These are phyloP conservation scores for Psilopsiagon aymara DNA, from an alignment of 2,113 vertebrate species.

Conservation along the genomic window DNA sequence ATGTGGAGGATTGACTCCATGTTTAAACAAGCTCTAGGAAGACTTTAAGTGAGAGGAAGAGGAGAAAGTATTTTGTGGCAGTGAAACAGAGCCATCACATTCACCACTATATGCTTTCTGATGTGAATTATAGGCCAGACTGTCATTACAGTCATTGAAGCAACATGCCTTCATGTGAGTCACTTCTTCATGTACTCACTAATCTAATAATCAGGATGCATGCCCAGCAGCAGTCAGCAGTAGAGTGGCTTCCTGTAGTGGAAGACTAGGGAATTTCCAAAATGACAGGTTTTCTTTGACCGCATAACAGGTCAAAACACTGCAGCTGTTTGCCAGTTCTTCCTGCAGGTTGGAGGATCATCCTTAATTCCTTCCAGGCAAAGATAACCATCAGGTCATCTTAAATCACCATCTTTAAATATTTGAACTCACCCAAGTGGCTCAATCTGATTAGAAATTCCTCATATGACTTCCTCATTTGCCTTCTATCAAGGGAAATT, in stretches of 20 bases:
- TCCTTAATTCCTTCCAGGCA: not conserved
- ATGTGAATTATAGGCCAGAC: not conserved
- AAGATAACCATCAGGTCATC: not conserved
- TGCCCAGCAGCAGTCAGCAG: not conserved
- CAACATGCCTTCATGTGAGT: not conserved
- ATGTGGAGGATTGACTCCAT: not conserved
- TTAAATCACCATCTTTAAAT: not conserved
- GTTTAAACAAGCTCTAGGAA: not conserved
- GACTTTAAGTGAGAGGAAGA: not conserved
- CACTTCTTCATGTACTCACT: not conserved
- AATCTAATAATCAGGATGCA: not conserved
- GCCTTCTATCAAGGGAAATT: not conserved
- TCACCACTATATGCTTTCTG: not conserved
- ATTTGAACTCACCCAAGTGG: not conserved
- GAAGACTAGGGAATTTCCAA: not conserved
- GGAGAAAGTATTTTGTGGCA: not conserved
- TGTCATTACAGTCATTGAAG: not conserved
- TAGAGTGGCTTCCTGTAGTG: not conserved
- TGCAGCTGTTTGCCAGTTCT: not conserved
- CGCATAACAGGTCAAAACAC: not conserved
- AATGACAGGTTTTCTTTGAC: not conserved
- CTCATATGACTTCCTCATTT: not conserved
- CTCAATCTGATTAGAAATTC: not conserved
- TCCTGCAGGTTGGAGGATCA: not conserved
- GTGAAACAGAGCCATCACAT: not conserved